phyloP scores from a whole-genome alignment of 2,113 vertebrate species.

The Chelonoidis abingdonii region DNA sequence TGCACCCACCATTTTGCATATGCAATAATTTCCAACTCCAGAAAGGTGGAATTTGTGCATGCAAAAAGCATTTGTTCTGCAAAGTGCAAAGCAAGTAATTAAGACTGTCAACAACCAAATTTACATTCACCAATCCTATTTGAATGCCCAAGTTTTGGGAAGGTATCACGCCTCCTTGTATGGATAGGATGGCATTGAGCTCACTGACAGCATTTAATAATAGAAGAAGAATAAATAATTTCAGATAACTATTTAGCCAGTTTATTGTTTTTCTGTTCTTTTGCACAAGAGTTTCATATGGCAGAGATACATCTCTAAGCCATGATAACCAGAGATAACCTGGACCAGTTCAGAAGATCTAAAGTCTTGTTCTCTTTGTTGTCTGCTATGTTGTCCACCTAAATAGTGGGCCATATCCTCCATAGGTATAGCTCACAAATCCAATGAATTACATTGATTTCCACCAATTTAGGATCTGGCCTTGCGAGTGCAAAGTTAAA shows the following conservation, averaged over 20 bases:
- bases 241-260: conserved; percentile 47
- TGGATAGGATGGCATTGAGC: not conserved
- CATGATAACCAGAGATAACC: conserved; percentile 10
- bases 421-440: conserved; percentile 13
- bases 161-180: not conserved
- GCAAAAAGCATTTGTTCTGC: conserved; percentile 20
- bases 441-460: conserved; percentile 41
- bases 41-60: not conserved
- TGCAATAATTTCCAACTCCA: not conserved
- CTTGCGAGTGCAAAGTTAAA: not conserved
- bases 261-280: conserved; percentile 5
- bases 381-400: not conserved
- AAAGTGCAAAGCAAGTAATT: conserved; percentile 28
- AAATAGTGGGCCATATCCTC: conserved; percentile 28
- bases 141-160: not conserved
- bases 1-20: not conserved
- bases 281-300: conserved; percentile 42
- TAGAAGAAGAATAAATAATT: not conserved
- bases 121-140: not conserved
- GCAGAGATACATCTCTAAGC: conserved; percentile 54
- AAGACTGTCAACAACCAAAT: conserved; percentile 23
- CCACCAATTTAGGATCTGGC: conserved; percentile 33
- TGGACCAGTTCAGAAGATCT: not conserved
- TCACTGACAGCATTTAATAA: not conserved
- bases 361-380: conserved; percentile 33